Evolutionary conservation across 2,113 vertebrate genomes (phyloP).

Genomic region (Oriolus oriolus): DNA sequence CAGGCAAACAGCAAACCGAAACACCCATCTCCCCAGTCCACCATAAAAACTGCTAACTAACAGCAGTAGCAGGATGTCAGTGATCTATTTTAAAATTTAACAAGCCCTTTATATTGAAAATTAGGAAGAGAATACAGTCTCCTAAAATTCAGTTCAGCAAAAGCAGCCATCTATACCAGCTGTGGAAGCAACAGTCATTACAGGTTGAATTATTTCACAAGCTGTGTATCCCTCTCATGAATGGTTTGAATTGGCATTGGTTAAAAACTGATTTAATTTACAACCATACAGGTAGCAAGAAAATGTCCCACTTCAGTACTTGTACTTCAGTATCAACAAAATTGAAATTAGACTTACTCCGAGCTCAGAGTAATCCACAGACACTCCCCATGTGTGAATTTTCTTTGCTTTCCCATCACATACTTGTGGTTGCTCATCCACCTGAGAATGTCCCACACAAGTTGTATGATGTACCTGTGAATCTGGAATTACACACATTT

Average conservation of each 20-base stretch:
- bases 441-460: conserved; percentile 50
- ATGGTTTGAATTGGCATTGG: neutral
- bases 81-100: neutral
- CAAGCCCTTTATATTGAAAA: neutral
- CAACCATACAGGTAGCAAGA: neutral
- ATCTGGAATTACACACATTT: neutral
- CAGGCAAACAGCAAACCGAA: neutral
- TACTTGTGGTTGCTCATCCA: conserved; percentile 71
- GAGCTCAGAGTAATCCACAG: conserved; percentile 79
- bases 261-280: neutral
- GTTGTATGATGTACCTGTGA: neutral
- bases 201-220: neutral
- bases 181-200: neutral
- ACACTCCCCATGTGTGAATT: conserved; percentile 63
- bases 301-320: neutral
- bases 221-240: neutral
- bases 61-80: neutral
- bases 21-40: too few species aligned
- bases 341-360: conserved; percentile 66
- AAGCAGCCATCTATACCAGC: neutral
- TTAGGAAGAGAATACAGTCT: neutral
- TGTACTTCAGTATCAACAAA: neutral
- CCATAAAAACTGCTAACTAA: neutral
- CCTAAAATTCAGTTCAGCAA: neutral
- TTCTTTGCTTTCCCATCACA: conserved; percentile 60